These are phyloP conservation scores for Pteropus alecto DNA, from an alignment of 2,113 vertebrate species.

Conservation along the genomic window DNA sequence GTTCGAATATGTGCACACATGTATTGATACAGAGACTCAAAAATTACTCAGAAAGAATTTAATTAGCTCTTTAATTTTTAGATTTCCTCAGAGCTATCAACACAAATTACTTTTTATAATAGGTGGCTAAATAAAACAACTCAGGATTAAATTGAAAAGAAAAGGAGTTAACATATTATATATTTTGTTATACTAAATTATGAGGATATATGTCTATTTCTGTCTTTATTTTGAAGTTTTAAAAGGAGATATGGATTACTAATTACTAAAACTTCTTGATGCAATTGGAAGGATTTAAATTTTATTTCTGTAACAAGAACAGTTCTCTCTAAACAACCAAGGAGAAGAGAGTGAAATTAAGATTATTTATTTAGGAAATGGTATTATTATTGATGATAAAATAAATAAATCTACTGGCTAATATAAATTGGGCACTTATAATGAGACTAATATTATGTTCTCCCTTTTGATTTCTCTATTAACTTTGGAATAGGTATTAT, in stretches of 20 bases:
- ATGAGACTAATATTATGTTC: background rate
- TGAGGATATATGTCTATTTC: slow-evolving; percentile 66
- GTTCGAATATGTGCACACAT: slow-evolving; percentile 21
- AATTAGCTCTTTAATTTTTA: slow-evolving; percentile 85
- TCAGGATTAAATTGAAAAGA: slow-evolving; percentile 78
- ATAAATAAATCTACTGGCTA: background rate
- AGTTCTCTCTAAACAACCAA: background rate
- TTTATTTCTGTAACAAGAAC: background rate
- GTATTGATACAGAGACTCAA: slow-evolving; percentile 46
- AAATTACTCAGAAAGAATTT: slow-evolving; percentile 82
- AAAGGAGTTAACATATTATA: slow-evolving; percentile 72
- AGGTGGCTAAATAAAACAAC: slow-evolving; percentile 84
- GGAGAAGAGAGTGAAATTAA: background rate
- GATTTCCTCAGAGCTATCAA: slow-evolving; percentile 85
- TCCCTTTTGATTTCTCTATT: background rate
- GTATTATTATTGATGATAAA: background rate
- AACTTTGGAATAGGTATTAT: background rate
- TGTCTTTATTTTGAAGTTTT: slow-evolving; percentile 69
- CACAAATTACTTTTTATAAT: slow-evolving; percentile 85
- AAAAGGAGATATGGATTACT: slow-evolving; percentile 58
- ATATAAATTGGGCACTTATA: background rate
- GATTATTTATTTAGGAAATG: background rate
- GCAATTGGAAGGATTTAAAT: background rate
- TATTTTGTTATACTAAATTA: slow-evolving; percentile 76
- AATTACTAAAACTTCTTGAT: background rate